These are phyloP conservation scores for Drosophila anomalata DNA, from an alignment of 2,888 invertebrate genomes.

Conservation along the genomic window DNA sequence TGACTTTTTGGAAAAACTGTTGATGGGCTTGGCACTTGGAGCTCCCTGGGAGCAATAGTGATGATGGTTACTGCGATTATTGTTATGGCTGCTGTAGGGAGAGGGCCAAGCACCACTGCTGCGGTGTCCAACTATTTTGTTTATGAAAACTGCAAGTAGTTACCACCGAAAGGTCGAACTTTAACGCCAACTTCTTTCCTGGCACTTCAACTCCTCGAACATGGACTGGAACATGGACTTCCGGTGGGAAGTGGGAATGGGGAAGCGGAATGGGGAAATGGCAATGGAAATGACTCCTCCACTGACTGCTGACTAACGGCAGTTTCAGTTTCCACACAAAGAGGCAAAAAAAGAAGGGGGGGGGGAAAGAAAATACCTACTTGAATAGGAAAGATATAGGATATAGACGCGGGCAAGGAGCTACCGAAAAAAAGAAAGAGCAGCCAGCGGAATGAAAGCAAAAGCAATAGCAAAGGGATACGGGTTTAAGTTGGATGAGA, in stretches of 20 bases:
- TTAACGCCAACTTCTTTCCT: slow-evolving; percentile 13
- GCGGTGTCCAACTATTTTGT: slow-evolving; percentile 69
- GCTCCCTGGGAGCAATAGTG: slow-evolving; percentile 15
- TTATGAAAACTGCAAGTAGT: slow-evolving; percentile 61
- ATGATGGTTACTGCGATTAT: background rate
- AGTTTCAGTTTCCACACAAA: slow-evolving; percentile 69
- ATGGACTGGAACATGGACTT: slow-evolving; percentile 44
- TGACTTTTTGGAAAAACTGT: slow-evolving; percentile 35
- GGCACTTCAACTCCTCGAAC: background rate
- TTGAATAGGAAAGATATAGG: background rate
- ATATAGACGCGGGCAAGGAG: slow-evolving; percentile 10
- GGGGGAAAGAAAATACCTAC: slow-evolving; percentile 5
- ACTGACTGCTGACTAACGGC: slow-evolving; percentile 59
- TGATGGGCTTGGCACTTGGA: slow-evolving; percentile 43
- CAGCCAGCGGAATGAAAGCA: slow-evolving; percentile 18
- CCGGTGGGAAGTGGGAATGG: slow-evolving; percentile 41
- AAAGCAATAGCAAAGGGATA: slow-evolving; percentile 11
- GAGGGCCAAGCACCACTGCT: slow-evolving; percentile 19
- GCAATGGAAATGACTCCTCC: slow-evolving; percentile 38
- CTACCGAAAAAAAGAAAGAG: background rate
- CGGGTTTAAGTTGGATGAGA: background rate
- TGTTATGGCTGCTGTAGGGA: background rate
- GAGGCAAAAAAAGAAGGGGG: slow-evolving; percentile 9
- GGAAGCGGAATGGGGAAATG: slow-evolving; percentile 15
- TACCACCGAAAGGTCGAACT: slow-evolving; percentile 48